These are phyloP conservation scores for Cryptotermes secundus DNA, from an alignment of 1,140 invertebrate species.

Conservation along the genomic window DNA sequence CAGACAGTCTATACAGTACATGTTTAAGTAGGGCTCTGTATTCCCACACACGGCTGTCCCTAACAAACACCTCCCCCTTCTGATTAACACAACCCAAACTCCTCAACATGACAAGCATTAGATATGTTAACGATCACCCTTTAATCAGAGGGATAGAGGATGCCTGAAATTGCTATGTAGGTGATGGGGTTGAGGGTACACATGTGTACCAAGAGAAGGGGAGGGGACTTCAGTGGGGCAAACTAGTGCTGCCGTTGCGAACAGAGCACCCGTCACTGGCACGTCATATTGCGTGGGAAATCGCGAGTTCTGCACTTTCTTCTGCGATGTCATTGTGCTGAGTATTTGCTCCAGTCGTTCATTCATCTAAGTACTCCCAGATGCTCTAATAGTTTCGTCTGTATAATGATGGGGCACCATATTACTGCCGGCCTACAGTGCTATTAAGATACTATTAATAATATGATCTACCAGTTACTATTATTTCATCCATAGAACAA, in stretches of 20 bases:
- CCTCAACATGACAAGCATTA: slow-evolving; percentile 8
- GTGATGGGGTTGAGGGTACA: background rate
- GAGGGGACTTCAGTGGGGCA: background rate
- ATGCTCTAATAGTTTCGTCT: too few relatives aligned
- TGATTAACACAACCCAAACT: background rate
- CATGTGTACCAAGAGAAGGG: background rate
- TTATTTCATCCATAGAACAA: too few relatives aligned
- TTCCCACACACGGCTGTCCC: background rate
- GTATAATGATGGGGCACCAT: too few relatives aligned
- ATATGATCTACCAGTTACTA: too few relatives aligned
- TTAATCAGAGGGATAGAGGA: background rate
- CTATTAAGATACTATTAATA: too few relatives aligned
- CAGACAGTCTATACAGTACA: background rate
- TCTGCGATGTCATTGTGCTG: background rate
- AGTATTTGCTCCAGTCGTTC: too few relatives aligned
- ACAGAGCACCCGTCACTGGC: background rate
- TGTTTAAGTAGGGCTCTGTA: too few relatives aligned
- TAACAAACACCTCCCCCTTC: background rate
- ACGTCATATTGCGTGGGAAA: background rate
- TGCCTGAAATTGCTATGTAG: background rate
- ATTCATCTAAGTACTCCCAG: too few relatives aligned
- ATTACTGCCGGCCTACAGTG: too few relatives aligned
- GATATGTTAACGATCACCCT: background rate
- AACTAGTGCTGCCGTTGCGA: background rate
- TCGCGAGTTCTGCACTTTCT: background rate